Conservation (phyloP, 2,888 invertebrate species). For the Lymantria monacha region DNA sequence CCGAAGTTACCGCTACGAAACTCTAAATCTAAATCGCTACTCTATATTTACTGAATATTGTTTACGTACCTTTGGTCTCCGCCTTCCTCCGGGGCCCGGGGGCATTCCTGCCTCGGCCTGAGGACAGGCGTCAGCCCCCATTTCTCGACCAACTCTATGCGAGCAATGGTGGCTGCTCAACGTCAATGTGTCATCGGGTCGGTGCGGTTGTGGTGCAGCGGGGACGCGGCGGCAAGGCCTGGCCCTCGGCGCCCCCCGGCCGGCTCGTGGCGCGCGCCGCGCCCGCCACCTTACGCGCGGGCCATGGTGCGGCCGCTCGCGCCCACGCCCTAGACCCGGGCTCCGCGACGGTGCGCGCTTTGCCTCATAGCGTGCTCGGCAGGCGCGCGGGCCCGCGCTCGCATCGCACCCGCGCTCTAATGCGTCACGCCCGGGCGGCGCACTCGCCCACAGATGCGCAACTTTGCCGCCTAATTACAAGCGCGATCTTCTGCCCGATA, state of each 20-base stretch:
- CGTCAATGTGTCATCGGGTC: conserved; percentile 75
- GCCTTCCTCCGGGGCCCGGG: conserved; percentile 87
- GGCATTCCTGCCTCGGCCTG: conserved; percentile 97
- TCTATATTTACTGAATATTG: conserved; percentile 11
- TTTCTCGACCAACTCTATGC: conserved; percentile 98
- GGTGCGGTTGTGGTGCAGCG: conserved; percentile 59
- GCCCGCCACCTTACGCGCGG: conserved; percentile 40
- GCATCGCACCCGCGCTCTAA: conserved; percentile 43
- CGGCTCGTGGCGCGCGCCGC: conserved; percentile 51
- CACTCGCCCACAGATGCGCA: conserved; percentile 41
- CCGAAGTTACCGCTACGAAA: conserved; percentile 16
- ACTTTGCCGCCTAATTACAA: conserved; percentile 37
- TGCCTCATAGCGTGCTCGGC: conserved; percentile 37
- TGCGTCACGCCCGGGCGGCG: conserved; percentile 46
- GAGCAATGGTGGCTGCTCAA: conserved; percentile 96
- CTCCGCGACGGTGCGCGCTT: conserved; percentile 13
- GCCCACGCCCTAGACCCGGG: conserved; percentile 41
- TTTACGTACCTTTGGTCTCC: conserved; percentile 86
- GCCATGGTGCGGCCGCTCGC: conserved; percentile 41
- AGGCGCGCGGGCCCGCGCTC: conserved; percentile 28
- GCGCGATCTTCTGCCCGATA: conserved; percentile 13
- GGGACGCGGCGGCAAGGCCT: conserved; percentile 65
- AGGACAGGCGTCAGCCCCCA: conserved; percentile 99
- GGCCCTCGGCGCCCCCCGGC: conserved; percentile 74
- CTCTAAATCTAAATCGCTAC: conserved; percentile 12